phyloP scores from a whole-genome alignment of 2,797 vertebrate genomes.

The Microctenopoma stevenorrisi region DNA sequence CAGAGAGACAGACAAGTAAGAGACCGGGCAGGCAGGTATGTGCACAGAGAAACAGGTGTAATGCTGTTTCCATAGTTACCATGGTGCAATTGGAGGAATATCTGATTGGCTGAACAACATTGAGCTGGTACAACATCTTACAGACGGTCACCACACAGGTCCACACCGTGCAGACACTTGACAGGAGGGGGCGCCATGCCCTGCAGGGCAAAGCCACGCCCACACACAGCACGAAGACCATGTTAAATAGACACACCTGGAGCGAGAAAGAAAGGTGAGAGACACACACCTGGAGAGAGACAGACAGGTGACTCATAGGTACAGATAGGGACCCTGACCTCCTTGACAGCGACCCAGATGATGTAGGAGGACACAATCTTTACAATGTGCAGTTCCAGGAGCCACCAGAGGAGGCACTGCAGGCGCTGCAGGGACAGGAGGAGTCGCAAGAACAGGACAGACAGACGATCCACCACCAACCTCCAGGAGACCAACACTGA shows the following conservation, averaged over 20 bases:
- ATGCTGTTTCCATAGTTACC: conserved; percentile 72
- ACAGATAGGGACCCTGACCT: conserved; percentile 80
- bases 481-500: conserved; percentile 93
- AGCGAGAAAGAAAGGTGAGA: conserved; percentile 5
- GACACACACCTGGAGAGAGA: not conserved
- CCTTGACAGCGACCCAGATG: conserved; percentile 94
- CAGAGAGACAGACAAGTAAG: conserved; percentile 31
- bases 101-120: conserved; percentile 86
- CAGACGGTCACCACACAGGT: conserved; percentile 94
- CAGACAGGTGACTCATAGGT: not conserved
- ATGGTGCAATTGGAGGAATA: conserved; percentile 90
- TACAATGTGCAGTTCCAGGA: conserved; percentile 93
- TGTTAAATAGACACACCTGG: conserved; percentile 95
- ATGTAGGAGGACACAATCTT: conserved; percentile 95
- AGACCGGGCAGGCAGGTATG: not conserved
- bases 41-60: not conserved
- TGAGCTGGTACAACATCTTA: conserved; percentile 97
- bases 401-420: conserved; percentile 94
- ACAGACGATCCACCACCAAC: conserved; percentile 92
- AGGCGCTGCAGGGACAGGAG: conserved; percentile 91
- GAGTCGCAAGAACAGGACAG: conserved; percentile 92
- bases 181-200: conserved; percentile 89
- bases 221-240: conserved; percentile 92
- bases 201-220: conserved; percentile 91
- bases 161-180: conserved; percentile 94